Evolutionary conservation across 2,888 invertebrate genomes (phyloP).

Genomic region (Chymomyza caudatula): DNA sequence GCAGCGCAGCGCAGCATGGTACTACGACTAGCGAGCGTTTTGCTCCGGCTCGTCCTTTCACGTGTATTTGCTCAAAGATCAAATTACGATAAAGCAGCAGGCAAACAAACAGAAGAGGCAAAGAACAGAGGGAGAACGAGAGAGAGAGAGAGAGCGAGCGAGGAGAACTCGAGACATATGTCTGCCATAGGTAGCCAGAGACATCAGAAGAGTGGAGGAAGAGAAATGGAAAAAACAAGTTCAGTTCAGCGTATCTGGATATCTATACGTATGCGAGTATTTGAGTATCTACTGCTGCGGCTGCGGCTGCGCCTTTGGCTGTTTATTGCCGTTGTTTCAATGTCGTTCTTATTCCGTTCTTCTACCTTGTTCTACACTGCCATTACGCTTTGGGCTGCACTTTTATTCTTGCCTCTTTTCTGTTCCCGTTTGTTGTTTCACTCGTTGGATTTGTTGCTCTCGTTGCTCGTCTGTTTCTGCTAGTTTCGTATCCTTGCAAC

Average conservation of each 20-base stretch:
- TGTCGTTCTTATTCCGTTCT: neutral
- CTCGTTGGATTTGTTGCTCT: neutral
- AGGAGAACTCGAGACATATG: neutral
- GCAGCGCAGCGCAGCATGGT: neutral
- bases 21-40: neutral
- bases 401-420: neutral
- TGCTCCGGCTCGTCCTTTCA: neutral
- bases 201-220: neutral
- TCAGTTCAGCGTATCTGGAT: neutral
- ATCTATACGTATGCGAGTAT: neutral
- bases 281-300: conserved; percentile 3
- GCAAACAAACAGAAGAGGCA: neutral
- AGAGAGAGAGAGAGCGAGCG: neutral
- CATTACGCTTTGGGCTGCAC: neutral
- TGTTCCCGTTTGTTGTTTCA: neutral
- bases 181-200: neutral
- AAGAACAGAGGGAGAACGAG: neutral
- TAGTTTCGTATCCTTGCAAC: neutral
- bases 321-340: neutral
- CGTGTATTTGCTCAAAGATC: neutral
- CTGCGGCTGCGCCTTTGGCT: conserved; percentile 48
- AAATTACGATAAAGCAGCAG: conserved; percentile 1
- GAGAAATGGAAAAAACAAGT: conserved; percentile 16
- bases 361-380: neutral
- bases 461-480: neutral